Evolutionary conservation across 2,888 invertebrate species (phyloP).

Genomic region (Drosophila monieri): DNA sequence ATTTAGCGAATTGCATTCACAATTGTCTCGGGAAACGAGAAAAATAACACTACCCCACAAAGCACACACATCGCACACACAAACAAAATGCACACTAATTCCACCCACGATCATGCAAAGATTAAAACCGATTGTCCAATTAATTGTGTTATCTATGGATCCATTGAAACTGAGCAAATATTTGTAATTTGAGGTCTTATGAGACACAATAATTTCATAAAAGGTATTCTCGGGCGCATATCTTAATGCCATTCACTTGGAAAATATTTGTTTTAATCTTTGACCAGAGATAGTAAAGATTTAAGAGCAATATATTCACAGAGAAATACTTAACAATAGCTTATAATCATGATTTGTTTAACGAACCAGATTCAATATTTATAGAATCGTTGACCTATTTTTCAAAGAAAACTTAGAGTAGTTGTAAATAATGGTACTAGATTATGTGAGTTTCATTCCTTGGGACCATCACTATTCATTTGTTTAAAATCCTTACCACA

Average conservation of each 20-base stretch:
- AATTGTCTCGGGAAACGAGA: conserved; percentile 7
- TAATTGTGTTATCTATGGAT: conserved; percentile 3
- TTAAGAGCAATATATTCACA: background rate
- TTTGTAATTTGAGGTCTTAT: background rate
- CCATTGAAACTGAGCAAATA: conserved; percentile 1
- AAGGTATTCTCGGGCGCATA: background rate
- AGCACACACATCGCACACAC: conserved; percentile 6
- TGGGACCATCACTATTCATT: background rate
- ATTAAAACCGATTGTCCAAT: conserved; percentile 11
- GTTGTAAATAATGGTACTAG: too few relatives aligned
- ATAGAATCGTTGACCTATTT: too few relatives aligned
- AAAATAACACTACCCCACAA: conserved; percentile 12
- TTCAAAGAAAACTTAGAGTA: too few relatives aligned
- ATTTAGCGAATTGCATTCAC: conserved; percentile 42
- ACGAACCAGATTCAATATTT: too few relatives aligned
- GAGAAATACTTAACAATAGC: background rate
- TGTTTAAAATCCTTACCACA: background rate
- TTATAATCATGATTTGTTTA: too few relatives aligned
- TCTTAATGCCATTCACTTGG: background rate
- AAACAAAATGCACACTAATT: background rate
- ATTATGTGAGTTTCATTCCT: background rate
- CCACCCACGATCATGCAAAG: conserved; percentile 11
- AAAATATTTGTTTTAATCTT: conserved; percentile 2
- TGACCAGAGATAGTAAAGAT: conserved; percentile 1
- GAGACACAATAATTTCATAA: background rate